phyloP scores from a whole-genome alignment of 2,797 vertebrate species.

The Gymnothorax javanicus region DNA sequence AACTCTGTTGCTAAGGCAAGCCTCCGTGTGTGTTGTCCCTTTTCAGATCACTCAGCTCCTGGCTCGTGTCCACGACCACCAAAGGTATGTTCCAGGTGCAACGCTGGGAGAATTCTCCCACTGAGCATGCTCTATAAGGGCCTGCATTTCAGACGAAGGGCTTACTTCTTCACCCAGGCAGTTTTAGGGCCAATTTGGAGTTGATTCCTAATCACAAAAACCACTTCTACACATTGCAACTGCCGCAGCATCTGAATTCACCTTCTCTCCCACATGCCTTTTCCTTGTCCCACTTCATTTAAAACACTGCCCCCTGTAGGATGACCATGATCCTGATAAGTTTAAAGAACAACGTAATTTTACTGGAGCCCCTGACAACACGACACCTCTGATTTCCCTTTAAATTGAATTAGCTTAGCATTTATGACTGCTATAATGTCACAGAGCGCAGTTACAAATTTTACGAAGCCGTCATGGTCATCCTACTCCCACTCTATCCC shows the following conservation, averaged over 20 bases:
- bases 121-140: not conserved
- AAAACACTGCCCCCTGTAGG: not conserved
- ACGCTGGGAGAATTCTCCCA: slow-evolving; percentile 47
- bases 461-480: not conserved
- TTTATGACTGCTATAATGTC: not conserved
- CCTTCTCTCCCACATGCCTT: slow-evolving; percentile 42
- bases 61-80: slow-evolving; percentile 59
- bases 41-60: slow-evolving; percentile 70
- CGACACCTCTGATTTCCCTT: not conserved
- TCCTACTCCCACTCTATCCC: not conserved
- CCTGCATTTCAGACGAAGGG: no score
- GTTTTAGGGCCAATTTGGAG: not conserved
- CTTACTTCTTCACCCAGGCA: not conserved
- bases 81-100: slow-evolving; percentile 61
- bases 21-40: slow-evolving; percentile 55
- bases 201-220: not conserved
- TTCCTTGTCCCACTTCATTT: slow-evolving; percentile 25
- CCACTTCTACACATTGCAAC: slow-evolving; percentile 31
- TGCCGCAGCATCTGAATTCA: slow-evolving; percentile 44
- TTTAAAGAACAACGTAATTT: no score
- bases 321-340: slow-evolving; percentile 4
- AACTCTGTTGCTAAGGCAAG: slow-evolving; percentile 49
- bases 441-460: not conserved
- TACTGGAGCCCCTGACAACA: not conserved
- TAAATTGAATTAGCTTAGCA: not conserved